Percentiles rank a stretch among this genome's conserved stretches.
phyloP scores from a whole-genome alignment of 2,113 vertebrate species.

The Sciurus niger region DNA sequence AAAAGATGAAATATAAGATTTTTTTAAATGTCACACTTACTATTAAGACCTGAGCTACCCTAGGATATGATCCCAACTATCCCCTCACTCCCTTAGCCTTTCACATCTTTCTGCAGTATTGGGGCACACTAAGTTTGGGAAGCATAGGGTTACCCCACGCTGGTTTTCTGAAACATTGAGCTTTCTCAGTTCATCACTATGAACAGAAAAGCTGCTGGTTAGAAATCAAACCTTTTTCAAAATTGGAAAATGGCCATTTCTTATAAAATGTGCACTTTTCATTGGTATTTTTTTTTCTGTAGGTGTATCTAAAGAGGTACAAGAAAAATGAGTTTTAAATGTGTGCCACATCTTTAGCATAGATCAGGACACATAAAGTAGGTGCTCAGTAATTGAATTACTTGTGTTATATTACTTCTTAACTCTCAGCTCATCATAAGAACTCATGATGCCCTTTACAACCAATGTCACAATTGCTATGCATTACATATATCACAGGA shows the following conservation, averaged over 20 bases:
- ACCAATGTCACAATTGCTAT: not conserved
- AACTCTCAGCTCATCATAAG: not conserved
- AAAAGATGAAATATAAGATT: not conserved
- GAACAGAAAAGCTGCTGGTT: not conserved
- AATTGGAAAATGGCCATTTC: not conserved
- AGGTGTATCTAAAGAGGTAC: not conserved
- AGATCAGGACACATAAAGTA: not conserved
- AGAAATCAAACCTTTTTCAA: not conserved
- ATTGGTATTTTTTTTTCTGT: not conserved
- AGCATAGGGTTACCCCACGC: not conserved
- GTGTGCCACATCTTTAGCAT: not conserved
- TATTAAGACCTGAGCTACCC: not conserved
- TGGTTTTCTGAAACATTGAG: not conserved
- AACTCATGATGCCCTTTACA: not conserved
- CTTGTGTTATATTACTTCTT: not conserved
- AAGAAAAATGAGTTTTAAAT: not conserved
- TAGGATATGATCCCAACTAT: not conserved
- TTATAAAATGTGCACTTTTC: not conserved
- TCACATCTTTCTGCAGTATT: not conserved
- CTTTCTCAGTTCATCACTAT: not conserved
- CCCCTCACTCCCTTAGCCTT: accelerated
- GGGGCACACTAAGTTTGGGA: not conserved
- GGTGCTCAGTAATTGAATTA: not conserved
- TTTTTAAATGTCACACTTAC: not conserved
- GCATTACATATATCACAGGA: not conserved